Conservation (phyloP, 2,113 vertebrate species). For the Cavia porcellus region DNA sequence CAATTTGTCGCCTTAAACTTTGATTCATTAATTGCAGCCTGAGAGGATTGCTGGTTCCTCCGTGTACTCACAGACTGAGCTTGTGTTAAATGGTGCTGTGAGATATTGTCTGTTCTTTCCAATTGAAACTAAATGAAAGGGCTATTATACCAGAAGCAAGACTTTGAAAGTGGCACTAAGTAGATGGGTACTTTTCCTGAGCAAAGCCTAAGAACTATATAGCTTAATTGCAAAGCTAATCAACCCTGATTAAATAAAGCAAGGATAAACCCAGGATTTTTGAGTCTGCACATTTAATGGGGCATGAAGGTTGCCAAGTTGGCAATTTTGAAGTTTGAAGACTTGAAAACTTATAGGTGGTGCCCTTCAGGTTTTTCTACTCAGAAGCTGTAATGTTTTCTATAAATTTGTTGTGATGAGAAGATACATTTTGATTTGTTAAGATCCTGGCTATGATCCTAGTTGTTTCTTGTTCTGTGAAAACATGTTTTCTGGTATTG, state of each 20-base stretch:
- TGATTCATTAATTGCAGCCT: slow-evolving; percentile 80
- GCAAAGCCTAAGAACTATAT: slow-evolving; percentile 62
- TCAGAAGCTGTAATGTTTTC: background rate
- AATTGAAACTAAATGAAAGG: slow-evolving; percentile 74
- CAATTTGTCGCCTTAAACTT: slow-evolving; percentile 81
- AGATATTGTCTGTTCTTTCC: slow-evolving; percentile 75
- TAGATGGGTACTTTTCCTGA: slow-evolving; percentile 70
- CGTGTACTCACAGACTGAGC: slow-evolving; percentile 41
- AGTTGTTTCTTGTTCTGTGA: background rate
- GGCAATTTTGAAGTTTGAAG: slow-evolving; percentile 64
- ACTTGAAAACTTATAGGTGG: slow-evolving; percentile 8
- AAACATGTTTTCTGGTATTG: slow-evolving; percentile 2
- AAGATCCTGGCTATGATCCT: slow-evolving; percentile 37
- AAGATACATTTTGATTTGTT: slow-evolving; percentile 42
- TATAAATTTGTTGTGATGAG: background rate
- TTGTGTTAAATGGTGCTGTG: slow-evolving; percentile 77
- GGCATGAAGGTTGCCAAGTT: slow-evolving; percentile 61
- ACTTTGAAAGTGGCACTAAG: slow-evolving; percentile 76
- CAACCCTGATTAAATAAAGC: slow-evolving; percentile 75
- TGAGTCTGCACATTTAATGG: slow-evolving; percentile 68
- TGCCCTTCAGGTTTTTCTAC: slow-evolving; percentile 1
- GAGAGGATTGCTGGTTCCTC: slow-evolving; percentile 67
- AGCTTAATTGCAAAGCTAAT: slow-evolving; percentile 76
- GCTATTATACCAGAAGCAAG: slow-evolving; percentile 70
- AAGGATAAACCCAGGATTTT: slow-evolving; percentile 64